phyloP scores from a whole-genome alignment of 2,797 vertebrate species.

The Peromyscus aztecus region DNA sequence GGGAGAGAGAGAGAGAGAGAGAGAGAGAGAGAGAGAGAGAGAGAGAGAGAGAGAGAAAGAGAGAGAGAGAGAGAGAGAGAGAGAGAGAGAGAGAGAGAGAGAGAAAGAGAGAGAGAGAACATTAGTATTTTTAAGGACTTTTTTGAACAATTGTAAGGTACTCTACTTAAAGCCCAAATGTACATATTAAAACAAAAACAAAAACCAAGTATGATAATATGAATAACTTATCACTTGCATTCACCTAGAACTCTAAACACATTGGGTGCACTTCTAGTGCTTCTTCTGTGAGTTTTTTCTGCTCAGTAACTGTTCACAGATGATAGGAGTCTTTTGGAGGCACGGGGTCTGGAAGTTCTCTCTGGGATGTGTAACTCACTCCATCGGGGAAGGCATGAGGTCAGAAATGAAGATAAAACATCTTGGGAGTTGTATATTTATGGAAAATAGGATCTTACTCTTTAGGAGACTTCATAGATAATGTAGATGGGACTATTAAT shows the following conservation, averaged over 20 bases:
- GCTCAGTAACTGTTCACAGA: background rate
- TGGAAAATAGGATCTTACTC: slow-evolving; percentile 13
- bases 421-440: background rate
- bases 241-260: background rate
- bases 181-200: background rate
- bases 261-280: background rate
- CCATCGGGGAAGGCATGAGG: background rate
- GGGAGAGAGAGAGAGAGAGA: no score
- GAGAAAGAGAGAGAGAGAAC: no score
- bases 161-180: background rate
- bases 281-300: background rate
- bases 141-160: background rate
- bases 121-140: background rate
- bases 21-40: no score
- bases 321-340: background rate
- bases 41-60: no score
- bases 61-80: no score
- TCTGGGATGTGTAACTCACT: background rate
- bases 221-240: background rate
- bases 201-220: background rate
- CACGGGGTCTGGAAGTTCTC: background rate
- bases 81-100: no score
- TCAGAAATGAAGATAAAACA: background rate
- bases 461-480: background rate
- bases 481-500: background rate